phyloP scores from a whole-genome alignment of 1,140 invertebrate species.

The Asbolus verrucosus region DNA sequence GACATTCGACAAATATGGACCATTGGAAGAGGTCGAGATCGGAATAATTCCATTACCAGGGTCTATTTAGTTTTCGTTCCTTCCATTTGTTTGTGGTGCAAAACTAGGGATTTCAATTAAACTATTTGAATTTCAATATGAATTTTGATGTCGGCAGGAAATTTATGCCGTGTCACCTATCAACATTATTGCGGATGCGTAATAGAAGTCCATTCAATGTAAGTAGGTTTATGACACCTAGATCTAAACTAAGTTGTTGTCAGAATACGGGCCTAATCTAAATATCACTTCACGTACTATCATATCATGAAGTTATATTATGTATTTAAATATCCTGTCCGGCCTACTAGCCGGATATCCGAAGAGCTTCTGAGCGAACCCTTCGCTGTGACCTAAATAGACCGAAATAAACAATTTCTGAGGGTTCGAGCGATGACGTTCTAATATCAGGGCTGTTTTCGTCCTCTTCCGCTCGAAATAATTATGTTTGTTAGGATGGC shows the following conservation, averaged over 20 bases:
- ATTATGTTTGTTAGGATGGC: too few species aligned
- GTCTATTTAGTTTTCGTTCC: neutral
- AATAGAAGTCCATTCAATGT: conserved; percentile 30
- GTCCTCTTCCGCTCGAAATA: too few species aligned
- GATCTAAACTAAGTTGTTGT: conserved; percentile 26
- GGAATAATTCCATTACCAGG: conserved; percentile 2
- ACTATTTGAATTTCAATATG: conserved; percentile 24
- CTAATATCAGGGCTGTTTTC: neutral
- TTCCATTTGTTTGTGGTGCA: too few species aligned
- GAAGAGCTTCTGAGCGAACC: neutral
- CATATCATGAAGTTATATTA: conserved; percentile 33
- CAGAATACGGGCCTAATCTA: conserved; percentile 31
- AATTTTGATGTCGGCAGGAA: conserved; percentile 18
- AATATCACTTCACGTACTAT: conserved; percentile 34
- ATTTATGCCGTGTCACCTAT: conserved; percentile 14
- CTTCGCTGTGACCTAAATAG: conserved; percentile 26
- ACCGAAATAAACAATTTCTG: conserved; percentile 32
- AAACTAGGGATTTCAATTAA: conserved; percentile 18
- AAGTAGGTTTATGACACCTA: conserved; percentile 6
- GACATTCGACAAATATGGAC: conserved; percentile 3
- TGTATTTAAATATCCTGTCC: conserved; percentile 38
- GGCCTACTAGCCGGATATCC: conserved; percentile 15
- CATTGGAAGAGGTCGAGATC: neutral
- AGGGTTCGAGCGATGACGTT: conserved; percentile 6
- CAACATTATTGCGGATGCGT: conserved; percentile 26